Conservation (phyloP, 2,113 vertebrate species). For the Agelaius tricolor region DNA sequence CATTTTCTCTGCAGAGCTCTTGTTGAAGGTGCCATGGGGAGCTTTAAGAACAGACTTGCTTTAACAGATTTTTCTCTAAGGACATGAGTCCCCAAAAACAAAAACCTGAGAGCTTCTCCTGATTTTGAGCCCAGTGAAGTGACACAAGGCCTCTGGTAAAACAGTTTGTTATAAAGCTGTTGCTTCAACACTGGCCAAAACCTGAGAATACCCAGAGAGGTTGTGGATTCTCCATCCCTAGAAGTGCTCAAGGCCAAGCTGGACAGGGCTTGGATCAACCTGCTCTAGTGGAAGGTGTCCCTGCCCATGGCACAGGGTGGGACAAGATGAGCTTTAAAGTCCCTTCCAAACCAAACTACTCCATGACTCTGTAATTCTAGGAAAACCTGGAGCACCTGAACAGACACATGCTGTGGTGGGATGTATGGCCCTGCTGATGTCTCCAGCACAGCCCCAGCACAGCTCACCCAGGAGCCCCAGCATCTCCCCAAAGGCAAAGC, state of each 20-base stretch:
- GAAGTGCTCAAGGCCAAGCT: not conserved
- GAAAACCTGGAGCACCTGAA: not conserved
- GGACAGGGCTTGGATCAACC: not conserved
- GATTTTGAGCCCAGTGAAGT: not conserved
- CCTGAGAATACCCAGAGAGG: not conserved
- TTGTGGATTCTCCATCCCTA: not conserved
- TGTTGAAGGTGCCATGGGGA: not conserved
- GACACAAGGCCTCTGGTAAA: not conserved
- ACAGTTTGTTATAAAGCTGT: not conserved
- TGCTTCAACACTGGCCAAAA: not conserved
- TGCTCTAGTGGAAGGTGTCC: not conserved
- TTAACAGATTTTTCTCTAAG: not conserved
- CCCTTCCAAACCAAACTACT: not conserved
- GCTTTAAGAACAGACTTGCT: not conserved
- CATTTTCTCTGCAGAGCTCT: not conserved
- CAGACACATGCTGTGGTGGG: accelerated
- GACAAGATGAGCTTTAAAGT: not conserved
- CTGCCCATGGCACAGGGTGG: not conserved
- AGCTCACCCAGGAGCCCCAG: not conserved
- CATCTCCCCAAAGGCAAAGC: not conserved
- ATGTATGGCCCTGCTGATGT: not conserved
- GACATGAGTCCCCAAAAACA: not conserved
- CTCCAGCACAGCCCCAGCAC: not conserved
- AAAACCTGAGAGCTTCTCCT: not conserved
- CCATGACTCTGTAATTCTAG: not conserved